These are phyloP conservation scores for crab-eating macaque (Macaca fascicularis) DNA, from an alignment of 2,113 vertebrate genomes.

Conservation along the genomic window DNA sequence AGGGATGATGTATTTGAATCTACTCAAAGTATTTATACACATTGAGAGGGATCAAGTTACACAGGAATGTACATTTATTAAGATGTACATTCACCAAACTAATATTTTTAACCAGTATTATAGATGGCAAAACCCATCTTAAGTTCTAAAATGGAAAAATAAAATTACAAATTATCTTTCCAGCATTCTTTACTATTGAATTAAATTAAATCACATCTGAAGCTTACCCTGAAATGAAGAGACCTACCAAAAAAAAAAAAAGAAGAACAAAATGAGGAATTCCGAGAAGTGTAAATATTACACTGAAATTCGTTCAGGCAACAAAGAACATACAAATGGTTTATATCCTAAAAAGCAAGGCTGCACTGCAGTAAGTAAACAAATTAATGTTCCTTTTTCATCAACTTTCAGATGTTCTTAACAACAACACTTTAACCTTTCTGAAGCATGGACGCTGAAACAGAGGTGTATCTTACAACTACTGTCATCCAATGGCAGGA, in stretches of 20 bases:
- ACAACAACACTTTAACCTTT: background rate
- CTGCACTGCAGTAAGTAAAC: background rate
- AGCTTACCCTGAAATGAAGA: constrained; percentile 15
- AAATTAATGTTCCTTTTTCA: background rate
- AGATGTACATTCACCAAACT: background rate
- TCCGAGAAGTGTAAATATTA: constrained; percentile 3
- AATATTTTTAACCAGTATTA: background rate
- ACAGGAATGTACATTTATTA: background rate
- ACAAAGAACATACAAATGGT: background rate
- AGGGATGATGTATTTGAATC: background rate
- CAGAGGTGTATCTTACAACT: background rate
- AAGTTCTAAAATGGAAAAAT: background rate
- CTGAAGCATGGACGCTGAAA: background rate
- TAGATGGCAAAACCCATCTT: background rate
- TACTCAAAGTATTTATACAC: background rate
- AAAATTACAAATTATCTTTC: constrained; percentile 30
- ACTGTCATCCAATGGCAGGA: background rate
- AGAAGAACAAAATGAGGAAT: background rate
- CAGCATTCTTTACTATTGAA: constrained; percentile 13
- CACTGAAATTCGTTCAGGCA: background rate
- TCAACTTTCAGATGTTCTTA: background rate
- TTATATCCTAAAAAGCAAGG: background rate
- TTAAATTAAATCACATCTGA: constrained; percentile 14
- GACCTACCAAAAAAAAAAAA: background rate
- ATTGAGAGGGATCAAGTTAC: background rate